phyloP scores from a whole-genome alignment of 2,797 vertebrate genomes.

The Macropodus opercularis region DNA sequence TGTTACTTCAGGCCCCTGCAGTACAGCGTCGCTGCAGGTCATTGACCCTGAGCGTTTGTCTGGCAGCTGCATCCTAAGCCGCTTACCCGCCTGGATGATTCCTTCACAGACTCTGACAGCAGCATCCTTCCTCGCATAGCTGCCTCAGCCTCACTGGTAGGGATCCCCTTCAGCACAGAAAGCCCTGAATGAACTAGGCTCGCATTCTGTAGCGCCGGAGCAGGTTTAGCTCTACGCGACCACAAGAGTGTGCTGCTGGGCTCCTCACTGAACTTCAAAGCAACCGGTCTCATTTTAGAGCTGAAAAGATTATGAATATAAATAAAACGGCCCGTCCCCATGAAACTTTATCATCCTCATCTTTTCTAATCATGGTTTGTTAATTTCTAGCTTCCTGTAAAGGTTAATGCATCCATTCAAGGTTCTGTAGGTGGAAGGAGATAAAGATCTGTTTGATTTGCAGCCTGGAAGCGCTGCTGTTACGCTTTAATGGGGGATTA shows the following conservation, averaged over 20 bases:
- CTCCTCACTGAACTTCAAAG: slow-evolving; percentile 33
- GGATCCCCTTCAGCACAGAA: slow-evolving; percentile 31
- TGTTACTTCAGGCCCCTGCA: slow-evolving; percentile 31
- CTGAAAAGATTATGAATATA: slow-evolving; percentile 28
- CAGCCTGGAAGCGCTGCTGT: slow-evolving; percentile 53
- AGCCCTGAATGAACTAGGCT: slow-evolving; percentile 26
- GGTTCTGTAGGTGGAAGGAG: slow-evolving; percentile 38
- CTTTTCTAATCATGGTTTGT: slow-evolving; percentile 54
- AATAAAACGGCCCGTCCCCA: slow-evolving; percentile 6
- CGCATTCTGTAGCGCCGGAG: not conserved
- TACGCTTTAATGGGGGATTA: slow-evolving; percentile 66
- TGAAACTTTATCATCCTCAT: slow-evolving; percentile 33
- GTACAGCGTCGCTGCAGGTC: slow-evolving; percentile 11
- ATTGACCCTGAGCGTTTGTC: slow-evolving; percentile 34
- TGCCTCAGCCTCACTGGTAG: slow-evolving; percentile 36
- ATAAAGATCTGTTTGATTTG: slow-evolving; percentile 71
- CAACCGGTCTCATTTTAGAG: slow-evolving; percentile 8
- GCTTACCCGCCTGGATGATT: slow-evolving; percentile 29
- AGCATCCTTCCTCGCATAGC: slow-evolving; percentile 35
- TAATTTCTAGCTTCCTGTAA: slow-evolving; percentile 52
- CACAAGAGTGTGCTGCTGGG: slow-evolving; percentile 79
- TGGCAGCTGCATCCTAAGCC: slow-evolving; percentile 28
- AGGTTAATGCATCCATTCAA: slow-evolving; percentile 56
- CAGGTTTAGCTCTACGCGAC: slow-evolving; percentile 26
- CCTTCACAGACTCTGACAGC: slow-evolving; percentile 37